Evolutionary conservation across 1,140 invertebrate genomes (phyloP).

Genomic region (Heterodera carotae): DNA sequence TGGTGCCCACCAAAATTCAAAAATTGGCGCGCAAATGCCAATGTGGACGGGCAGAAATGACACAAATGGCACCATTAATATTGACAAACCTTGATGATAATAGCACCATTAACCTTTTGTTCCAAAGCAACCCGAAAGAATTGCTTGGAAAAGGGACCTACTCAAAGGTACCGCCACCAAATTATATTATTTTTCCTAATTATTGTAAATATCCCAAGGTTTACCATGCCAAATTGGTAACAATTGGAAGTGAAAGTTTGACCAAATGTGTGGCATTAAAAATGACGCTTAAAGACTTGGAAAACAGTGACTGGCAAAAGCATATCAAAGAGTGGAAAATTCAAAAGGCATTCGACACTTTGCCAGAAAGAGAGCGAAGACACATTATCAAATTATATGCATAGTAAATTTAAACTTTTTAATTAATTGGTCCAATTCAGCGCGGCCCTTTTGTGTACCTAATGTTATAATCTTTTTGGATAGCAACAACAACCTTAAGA

Average conservation of each 20-base stretch:
- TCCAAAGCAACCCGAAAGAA: not conserved
- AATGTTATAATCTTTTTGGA: no score
- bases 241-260: not conserved
- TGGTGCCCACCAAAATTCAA: not conserved
- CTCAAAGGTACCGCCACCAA: not conserved
- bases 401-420: no score
- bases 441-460: no score
- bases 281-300: not conserved
- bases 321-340: conserved; percentile 3
- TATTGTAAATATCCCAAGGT: not conserved
- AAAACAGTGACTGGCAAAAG: conserved; percentile 3
- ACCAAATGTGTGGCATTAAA: conserved; percentile 6
- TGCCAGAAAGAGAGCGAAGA: not conserved
- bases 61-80: not conserved
- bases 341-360: not conserved
- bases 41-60: not conserved
- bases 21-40: not conserved
- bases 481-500: no score
- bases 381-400: conserved; percentile 4
- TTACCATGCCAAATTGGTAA: not conserved
- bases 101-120: not conserved
- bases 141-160: not conserved
- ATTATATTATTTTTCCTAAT: no score
- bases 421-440: no score
- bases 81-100: not conserved